phyloP scores from a whole-genome alignment of 2,113 vertebrate species.

The Bostrychus sinensis region DNA sequence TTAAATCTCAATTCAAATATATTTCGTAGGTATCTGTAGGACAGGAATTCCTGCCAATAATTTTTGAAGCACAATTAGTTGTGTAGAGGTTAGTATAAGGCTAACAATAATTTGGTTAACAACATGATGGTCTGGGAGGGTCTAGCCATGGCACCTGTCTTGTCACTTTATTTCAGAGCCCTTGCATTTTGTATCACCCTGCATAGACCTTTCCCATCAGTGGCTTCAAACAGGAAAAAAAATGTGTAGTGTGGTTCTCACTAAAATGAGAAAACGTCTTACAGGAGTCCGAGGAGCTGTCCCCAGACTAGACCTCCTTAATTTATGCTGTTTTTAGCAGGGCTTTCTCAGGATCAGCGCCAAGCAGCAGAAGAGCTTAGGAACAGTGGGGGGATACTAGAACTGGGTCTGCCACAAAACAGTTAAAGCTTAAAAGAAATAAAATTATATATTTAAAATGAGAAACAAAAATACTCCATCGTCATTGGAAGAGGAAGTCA shows the following conservation, averaged over 20 bases:
- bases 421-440: conserved; percentile 64
- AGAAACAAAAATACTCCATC: conserved; percentile 50
- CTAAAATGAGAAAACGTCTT: conserved; percentile 63
- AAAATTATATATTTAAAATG: conserved; percentile 21
- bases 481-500: conserved; percentile 55
- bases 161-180: conserved; percentile 29
- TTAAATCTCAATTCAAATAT: conserved; percentile 56
- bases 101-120: conserved; percentile 33
- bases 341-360: no score
- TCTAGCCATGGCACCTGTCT: conserved; percentile 46
- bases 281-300: conserved; percentile 50
- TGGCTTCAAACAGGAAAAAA: conserved; percentile 65
- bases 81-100: conserved; percentile 33
- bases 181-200: conserved; percentile 41
- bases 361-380: no score
- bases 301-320: conserved; percentile 71
- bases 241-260: conserved; percentile 59
- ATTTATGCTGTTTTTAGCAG: conserved; percentile 79
- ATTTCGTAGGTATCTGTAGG: conserved; percentile 58
- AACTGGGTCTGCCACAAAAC: conserved; percentile 45
- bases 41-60: conserved; percentile 35
- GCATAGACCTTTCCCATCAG: no score
- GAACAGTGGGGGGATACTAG: conserved; percentile 35
- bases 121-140: conserved; percentile 32
- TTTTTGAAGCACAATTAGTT: conserved; percentile 38